Base-by-base conservation (phyloP, 2,888 invertebrate genomes). In the Cheilosia soror region DNA sequence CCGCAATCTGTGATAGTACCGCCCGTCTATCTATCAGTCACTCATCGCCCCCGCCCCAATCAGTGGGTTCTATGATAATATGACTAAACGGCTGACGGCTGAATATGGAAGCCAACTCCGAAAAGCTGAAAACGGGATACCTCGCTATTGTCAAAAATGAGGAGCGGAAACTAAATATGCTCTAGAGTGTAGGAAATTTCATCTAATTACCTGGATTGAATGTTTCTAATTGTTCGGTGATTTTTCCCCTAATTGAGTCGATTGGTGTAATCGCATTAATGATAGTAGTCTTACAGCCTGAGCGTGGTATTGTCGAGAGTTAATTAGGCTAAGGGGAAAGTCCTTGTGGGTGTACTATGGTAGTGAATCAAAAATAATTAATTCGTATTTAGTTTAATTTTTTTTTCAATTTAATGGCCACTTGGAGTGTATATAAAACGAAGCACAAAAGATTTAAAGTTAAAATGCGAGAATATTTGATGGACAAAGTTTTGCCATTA, bases 221-320 rank as follows among this genome's bases (percentile, higher is more conserved):
- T 71, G 69, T 78, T 78, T 78, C 69, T 78, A 78, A 78, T 78
- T 78, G 78, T 63, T 78, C 69, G 78, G 69, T 40, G 78, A 71
- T 78, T 71, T 69, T 69, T 71, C 57, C 33, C 69, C 63, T 78
- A 78, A 78, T 78, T 78, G 78, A 78, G 78, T 63, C 69, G 78
- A 78, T 78, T 78, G 78, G 40, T 53, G 47, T 77, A 78, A 78
- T 78, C 78, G 69, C 63, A 78, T 78, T 57, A 77, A 62, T 29
- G 76, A 58, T 66, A 75, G 55, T 57, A 76, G 66, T 58, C 31
- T 44, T 42, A 33, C 49, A 11, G 37, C 37, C 37, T 37, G 37
- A 11, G 9, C 0, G 33, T 31, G 9, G 47, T 62, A 77, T 66
- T 76, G 49, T 29, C 49, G 31, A 63, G 53, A 68, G 51, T 62